Percentiles rank a stretch among this genome's conserved stretches.
Conservation (phyloP, 2,888 invertebrate species). For the Choreutis nemorana region DNA sequence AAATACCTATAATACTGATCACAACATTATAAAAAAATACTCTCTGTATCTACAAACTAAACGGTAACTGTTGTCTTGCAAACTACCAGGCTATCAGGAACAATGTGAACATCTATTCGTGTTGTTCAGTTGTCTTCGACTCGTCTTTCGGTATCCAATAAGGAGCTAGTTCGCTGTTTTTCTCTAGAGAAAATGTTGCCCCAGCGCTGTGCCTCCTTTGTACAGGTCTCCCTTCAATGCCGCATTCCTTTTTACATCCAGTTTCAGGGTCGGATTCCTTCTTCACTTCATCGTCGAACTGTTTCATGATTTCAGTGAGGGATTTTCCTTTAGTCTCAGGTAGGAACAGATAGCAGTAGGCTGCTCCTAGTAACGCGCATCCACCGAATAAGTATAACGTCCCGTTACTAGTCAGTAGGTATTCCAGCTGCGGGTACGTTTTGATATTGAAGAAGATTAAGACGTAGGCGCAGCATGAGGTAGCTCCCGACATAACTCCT, state of each 20-base stretch:
- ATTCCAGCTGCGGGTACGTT: constrained; percentile 71
- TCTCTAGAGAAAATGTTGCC: constrained; percentile 44
- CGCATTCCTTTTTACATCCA: constrained; percentile 27
- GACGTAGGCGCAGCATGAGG: constrained; percentile 73
- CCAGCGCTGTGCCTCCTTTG: constrained; percentile 52
- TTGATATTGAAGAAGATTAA: constrained; percentile 76
- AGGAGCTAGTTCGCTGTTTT: constrained; percentile 26
- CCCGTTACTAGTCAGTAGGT: constrained; percentile 65
- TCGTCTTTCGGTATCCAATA: constrained; percentile 30
- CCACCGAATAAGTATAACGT: constrained; percentile 70
- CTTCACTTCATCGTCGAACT: constrained; percentile 60
- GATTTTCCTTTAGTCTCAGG: constrained; percentile 77
- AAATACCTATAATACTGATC: constrained; percentile 45
- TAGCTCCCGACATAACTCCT: constrained; percentile 74
- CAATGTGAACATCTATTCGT: constrained; percentile 11
- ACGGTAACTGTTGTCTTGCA: constrained; percentile 11
- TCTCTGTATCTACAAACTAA: constrained; percentile 8
- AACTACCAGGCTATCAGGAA: constrained; percentile 19
- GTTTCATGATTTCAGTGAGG: constrained; percentile 72
- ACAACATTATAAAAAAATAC: no score
- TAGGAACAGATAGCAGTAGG: constrained; percentile 68
- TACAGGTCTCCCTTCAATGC: constrained; percentile 31
- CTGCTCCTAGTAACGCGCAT: constrained; percentile 67
- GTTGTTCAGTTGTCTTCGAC: constrained; percentile 18
- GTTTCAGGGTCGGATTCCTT: constrained; percentile 39